phyloP scores from a whole-genome alignment of 64 coral and sea anemone species.

The Actinia equina region DNA sequence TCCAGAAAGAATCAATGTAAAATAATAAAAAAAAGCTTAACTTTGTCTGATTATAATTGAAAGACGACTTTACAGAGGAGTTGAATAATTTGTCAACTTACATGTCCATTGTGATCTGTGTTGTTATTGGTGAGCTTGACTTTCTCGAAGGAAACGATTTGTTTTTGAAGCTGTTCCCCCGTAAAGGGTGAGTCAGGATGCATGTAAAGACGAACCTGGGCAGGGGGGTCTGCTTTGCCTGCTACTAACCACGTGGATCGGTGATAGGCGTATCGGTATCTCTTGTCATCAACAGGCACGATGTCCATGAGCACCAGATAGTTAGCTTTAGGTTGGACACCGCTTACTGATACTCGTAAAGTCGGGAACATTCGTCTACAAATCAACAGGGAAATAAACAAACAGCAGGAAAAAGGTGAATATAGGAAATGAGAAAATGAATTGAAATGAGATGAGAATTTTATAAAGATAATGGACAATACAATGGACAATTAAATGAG shows the following conservation, averaged over 20 bases:
- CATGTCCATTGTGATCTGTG: slow-evolving; percentile 83
- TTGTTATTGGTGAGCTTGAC: slow-evolving; percentile 98
- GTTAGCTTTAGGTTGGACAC: slow-evolving; percentile 92
- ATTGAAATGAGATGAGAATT: not conserved
- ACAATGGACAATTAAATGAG: too few relatives aligned
- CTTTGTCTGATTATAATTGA: too few relatives aligned
- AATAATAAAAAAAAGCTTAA: too few relatives aligned
- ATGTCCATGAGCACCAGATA: slow-evolving; percentile 99
- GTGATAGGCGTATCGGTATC: slow-evolving; percentile 98
- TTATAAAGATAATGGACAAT: too few relatives aligned
- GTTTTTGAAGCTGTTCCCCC: slow-evolving; percentile 94
- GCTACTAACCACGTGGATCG: slow-evolving; percentile 97
- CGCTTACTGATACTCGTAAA: slow-evolving; percentile 85
- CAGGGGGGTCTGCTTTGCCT: slow-evolving; percentile 93
- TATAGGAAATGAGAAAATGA: not conserved
- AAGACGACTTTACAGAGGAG: too few relatives aligned
- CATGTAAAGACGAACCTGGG: slow-evolving; percentile 94
- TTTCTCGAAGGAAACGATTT: slow-evolving; percentile 98
- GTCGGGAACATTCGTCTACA: slow-evolving; percentile 96
- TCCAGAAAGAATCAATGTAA: too few relatives aligned
- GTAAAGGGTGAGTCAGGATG: slow-evolving; percentile 98
- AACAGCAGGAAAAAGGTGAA: not conserved
- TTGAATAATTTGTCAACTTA: slow-evolving; percentile 25
- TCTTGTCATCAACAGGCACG: slow-evolving; percentile 93
- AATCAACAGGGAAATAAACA: not conserved